Conservation (phyloP, 2,113 vertebrate genomes). For the Acrocephalus kingi region DNA sequence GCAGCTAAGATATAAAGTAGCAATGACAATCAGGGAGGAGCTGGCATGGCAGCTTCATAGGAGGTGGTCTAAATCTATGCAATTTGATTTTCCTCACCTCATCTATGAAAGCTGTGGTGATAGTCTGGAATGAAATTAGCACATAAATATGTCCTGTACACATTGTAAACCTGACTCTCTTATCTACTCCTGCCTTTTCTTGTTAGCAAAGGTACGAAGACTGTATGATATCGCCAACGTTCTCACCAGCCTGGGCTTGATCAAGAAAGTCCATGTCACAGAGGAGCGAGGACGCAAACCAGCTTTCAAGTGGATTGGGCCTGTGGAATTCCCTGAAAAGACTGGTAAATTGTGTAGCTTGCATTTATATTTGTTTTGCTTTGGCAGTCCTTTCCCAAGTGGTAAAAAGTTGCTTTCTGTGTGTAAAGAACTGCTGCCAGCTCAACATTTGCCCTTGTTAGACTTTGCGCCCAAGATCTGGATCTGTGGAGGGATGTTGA, state of each 20-base stretch:
- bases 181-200: background rate
- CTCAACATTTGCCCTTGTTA: background rate
- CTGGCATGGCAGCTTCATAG: background rate
- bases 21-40: background rate
- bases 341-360: slow-evolving; percentile 46
- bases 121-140: background rate
- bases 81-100: background rate
- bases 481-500: background rate
- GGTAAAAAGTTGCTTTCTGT: background rate
- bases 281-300: slow-evolving; percentile 89
- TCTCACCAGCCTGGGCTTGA: slow-evolving; percentile 88
- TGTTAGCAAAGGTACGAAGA: slow-evolving; percentile 89
- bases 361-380: background rate
- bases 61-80: background rate
- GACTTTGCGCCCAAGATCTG: background rate
- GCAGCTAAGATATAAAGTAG: background rate
- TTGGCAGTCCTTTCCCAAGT: background rate
- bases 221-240: slow-evolving; percentile 95
- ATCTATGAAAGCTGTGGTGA: background rate
- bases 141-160: background rate
- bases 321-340: slow-evolving; percentile 77
- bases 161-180: background rate
- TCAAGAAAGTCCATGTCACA: slow-evolving; percentile 88
- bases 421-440: background rate
- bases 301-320: slow-evolving; percentile 94